Percentiles rank a stretch among this genome's conserved stretches.
These are phyloP conservation scores for Diphyllodes magnificus DNA, from an alignment of 2,113 vertebrate species.

Conservation along the genomic window DNA sequence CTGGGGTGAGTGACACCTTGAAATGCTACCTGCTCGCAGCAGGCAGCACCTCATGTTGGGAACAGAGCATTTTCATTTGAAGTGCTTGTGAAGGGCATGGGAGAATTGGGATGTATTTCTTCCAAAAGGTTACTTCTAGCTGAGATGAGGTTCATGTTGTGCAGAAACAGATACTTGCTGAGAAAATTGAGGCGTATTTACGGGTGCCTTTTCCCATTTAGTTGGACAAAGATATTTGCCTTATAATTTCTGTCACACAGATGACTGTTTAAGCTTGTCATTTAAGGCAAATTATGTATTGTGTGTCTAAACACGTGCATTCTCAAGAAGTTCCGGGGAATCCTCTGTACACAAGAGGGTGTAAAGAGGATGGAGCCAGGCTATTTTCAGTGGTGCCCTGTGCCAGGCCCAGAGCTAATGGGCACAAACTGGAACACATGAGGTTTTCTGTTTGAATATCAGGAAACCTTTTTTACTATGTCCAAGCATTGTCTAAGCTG, in stretches of 20 bases:
- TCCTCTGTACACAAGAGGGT: background rate
- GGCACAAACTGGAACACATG: background rate
- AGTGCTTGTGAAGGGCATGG: background rate
- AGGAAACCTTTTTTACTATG: background rate
- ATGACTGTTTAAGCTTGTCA: background rate
- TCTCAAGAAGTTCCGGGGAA: background rate
- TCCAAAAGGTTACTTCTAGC: background rate
- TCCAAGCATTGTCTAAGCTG: background rate
- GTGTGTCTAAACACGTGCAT: background rate
- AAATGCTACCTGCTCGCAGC: background rate
- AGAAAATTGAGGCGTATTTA: accelerated
- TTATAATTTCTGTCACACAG: background rate
- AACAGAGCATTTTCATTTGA: background rate
- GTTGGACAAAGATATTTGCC: background rate
- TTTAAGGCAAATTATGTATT: background rate
- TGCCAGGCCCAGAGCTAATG: background rate
- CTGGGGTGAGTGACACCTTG: background rate
- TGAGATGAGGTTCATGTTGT: background rate
- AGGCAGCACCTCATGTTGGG: background rate
- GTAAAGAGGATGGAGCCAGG: background rate
- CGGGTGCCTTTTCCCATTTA: background rate
- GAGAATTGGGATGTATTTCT: background rate
- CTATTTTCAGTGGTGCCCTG: background rate
- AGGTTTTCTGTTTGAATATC: background rate
- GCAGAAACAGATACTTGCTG: background rate